These are phyloP conservation scores for Grammomys dolichurus DNA, from an alignment of 2,113 vertebrate genomes.

Conservation along the genomic window DNA sequence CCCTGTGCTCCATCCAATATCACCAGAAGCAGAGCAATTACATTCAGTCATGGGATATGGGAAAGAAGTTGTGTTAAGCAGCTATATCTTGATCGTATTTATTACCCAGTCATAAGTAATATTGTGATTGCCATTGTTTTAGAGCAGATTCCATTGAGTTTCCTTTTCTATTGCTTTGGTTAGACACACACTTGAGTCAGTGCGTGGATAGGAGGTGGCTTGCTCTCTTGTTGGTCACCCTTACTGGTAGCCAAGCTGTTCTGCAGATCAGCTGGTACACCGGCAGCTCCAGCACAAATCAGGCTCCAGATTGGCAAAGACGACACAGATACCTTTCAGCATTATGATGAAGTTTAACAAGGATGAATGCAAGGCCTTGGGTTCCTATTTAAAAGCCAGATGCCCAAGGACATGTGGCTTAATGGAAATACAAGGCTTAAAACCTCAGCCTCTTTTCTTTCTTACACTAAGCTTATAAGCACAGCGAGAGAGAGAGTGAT, in stretches of 20 bases:
- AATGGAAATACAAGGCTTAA: neutral
- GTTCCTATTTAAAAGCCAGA: constrained; percentile 43
- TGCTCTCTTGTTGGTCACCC: neutral
- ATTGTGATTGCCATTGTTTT: neutral
- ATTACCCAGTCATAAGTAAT: neutral
- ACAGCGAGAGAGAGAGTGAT: constrained; percentile 14
- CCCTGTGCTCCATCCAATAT: neutral
- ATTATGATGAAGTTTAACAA: constrained; percentile 56
- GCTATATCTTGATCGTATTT: neutral
- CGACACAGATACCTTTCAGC: constrained; percentile 51
- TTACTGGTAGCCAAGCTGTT: neutral
- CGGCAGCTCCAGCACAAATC: neutral
- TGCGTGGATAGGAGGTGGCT: neutral
- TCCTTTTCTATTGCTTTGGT: neutral
- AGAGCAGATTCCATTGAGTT: neutral
- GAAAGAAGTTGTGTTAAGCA: neutral
- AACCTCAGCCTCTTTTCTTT: neutral
- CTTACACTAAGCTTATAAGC: constrained; percentile 15
- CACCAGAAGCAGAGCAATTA: neutral
- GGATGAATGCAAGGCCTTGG: constrained; percentile 60
- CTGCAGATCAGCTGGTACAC: neutral
- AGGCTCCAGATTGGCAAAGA: neutral
- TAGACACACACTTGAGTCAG: neutral
- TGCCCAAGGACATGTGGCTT: constrained; percentile 46
- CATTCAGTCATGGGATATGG: neutral